Conservation (phyloP, 2,797 vertebrate genomes). For the Catharus ustulatus region DNA sequence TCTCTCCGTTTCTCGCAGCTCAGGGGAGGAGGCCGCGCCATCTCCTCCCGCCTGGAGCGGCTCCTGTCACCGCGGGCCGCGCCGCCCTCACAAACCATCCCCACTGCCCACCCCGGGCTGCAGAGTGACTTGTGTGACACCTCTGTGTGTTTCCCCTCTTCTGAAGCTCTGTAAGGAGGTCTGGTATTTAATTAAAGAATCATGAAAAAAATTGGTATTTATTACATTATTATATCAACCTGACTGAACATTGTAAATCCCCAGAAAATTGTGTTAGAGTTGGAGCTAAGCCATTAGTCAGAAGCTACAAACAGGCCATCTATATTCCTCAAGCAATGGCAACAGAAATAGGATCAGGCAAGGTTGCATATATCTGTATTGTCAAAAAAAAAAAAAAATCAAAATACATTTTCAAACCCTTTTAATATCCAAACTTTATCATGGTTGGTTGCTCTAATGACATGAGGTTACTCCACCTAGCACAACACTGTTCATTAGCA, state of each 20-base stretch:
- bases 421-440: background rate
- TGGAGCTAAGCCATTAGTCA: background rate
- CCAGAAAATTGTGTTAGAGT: background rate
- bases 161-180: background rate
- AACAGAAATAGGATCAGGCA: background rate
- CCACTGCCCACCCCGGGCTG: fast-evolving
- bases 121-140: background rate
- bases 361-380: background rate
- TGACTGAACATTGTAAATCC: background rate
- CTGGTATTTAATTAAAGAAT: background rate
- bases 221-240: background rate
- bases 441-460: background rate
- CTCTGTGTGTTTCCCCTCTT: background rate
- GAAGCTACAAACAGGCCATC: background rate
- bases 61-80: fast-evolving
- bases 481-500: background rate
- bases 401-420: background rate
- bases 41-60: background rate
- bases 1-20: background rate
- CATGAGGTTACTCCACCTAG: background rate
- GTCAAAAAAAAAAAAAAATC: background rate
- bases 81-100: background rate
- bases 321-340: background rate
- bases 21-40: background rate
- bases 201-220: background rate